Evolutionary conservation across 1,140 invertebrate species (phyloP), one percentile per base, ranked within the genome.

Genomic region (Phocides pigmalion): DNA sequence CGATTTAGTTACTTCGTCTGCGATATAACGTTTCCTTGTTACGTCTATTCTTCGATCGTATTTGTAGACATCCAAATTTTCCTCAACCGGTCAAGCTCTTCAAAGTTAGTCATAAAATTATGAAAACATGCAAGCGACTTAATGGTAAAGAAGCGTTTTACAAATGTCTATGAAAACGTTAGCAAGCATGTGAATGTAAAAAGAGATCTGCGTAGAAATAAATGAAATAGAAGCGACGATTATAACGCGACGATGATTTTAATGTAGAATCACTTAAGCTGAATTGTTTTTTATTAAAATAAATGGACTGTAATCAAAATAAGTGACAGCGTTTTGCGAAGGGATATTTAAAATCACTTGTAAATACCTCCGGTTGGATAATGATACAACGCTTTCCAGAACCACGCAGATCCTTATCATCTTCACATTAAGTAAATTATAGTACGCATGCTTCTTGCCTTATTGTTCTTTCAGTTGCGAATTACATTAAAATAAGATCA

Each of bases 391-490:
- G 50, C 28, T 49, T 47, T 69, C 28, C 22, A 53, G 49, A 68
- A 72, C 62, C 75, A 76, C 80, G 80, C 85, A 86, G 83, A 86
- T 81, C 85, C 77, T 76, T 69, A 75, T 78, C 75, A 64, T 50
- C 51, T 69, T 76, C 76, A 84, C 81, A 79, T 74, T 47, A 71
- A 70, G 64, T 64, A 80, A 59, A 59, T 59, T 59, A 59, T 59
- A 15, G 56, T 75, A 88, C 93, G 93, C 93, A 94, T 94, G 93
- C 93, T 93, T 93, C 93, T 93, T 93, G 93, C 93, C 93, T 93
- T 78, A 78, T 75, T 63, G 84, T 87, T 79, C 71, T 71, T 81
- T 76, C 68, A 70, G 68, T 53, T 51, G 73, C 80, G 83, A 88
- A 89, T 89, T 84, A 86, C 70, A 88, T 88, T 86, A 89, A 89